These are phyloP conservation scores for Alexandromys fortis DNA, from an alignment of 2,113 vertebrate species.

Conservation along the genomic window DNA sequence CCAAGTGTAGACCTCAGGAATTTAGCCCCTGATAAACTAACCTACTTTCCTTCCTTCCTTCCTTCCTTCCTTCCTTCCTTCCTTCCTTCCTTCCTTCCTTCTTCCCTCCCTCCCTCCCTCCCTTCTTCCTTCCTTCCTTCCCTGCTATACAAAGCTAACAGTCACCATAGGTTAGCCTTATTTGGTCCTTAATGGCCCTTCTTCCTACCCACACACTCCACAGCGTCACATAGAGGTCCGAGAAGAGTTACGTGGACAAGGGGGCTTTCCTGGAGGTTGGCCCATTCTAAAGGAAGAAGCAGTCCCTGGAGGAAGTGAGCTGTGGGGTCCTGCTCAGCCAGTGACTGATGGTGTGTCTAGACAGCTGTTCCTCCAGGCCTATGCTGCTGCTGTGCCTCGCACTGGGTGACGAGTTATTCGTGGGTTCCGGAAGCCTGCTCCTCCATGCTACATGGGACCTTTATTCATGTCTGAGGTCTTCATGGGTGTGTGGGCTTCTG, in stretches of 20 bases:
- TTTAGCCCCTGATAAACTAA: not conserved
- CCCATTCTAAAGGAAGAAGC: not conserved
- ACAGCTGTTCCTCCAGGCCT: accelerated
- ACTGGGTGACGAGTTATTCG: no score
- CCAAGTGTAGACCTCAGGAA: not conserved
- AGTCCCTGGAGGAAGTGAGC: not conserved
- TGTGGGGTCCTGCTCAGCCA: accelerated
- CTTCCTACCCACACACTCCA: accelerated
- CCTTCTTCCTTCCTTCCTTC: not conserved
- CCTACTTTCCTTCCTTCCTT: no score
- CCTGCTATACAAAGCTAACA: not conserved
- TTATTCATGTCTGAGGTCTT: not conserved
- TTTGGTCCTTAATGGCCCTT: not conserved
- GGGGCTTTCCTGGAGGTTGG: not conserved
- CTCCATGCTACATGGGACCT: not conserved
- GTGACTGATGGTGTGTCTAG: not conserved
- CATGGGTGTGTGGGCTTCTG: not conserved
- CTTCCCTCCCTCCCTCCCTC: not conserved
- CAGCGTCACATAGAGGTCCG: accelerated
- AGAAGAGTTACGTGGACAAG: not conserved
- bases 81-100: no score
- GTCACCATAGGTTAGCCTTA: no score
- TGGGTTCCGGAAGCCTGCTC: not conserved
- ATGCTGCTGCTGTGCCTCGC: not conserved
- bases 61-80: no score